A percentile compares a stretch with the other conserved stretches of the same genome.
phyloP scores from a whole-genome alignment of 2,113 vertebrate species.

The Probosciger aterrimus region DNA sequence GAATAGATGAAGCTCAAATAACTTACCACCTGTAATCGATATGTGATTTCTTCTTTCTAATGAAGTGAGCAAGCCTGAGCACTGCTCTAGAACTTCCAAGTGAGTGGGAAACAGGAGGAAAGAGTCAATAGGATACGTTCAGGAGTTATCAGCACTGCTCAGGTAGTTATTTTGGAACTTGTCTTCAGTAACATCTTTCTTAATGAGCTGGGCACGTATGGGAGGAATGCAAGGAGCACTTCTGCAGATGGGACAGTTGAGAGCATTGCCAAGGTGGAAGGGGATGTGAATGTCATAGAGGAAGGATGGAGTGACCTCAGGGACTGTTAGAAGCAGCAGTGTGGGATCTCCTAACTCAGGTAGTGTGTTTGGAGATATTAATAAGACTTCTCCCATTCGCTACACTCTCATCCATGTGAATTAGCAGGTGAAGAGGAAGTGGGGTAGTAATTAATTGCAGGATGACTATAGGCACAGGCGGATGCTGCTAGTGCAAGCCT shows the following conservation, averaged over 20 bases:
- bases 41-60: neutral
- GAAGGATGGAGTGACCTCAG: neutral
- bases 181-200: neutral
- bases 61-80: neutral
- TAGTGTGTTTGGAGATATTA: neutral
- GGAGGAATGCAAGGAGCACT: neutral
- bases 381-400: neutral
- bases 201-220: neutral
- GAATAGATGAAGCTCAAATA: neutral
- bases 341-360: neutral
- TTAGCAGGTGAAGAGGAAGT: slow-evolving; percentile 16
- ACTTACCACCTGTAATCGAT: neutral
- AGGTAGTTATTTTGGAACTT: neutral
- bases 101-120: neutral
- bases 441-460: neutral
- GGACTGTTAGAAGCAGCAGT: neutral
- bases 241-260: neutral
- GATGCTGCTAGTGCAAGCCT: neutral
- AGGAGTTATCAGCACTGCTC: neutral
- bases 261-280: neutral
- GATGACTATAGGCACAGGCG: neutral
- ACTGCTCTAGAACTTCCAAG: neutral
- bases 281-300: neutral
- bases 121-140: neutral
- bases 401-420: neutral